Evolutionary conservation across 2,113 vertebrate species (phyloP).

Genomic region (Lates calcarifer): DNA sequence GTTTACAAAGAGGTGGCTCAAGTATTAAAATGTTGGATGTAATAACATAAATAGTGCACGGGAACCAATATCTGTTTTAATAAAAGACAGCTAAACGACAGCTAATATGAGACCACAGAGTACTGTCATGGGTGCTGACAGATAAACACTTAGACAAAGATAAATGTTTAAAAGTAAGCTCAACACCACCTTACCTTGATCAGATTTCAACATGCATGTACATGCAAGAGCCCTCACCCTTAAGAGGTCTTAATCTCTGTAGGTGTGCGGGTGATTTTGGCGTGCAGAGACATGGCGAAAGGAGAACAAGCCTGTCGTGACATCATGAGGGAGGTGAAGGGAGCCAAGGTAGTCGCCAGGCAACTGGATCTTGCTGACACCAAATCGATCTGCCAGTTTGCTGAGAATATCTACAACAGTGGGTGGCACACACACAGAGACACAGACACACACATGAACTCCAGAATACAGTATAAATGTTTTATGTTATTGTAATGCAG

Average conservation of each 20-base stretch:
- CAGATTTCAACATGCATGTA: constrained; percentile 13
- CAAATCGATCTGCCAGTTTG: constrained; percentile 84
- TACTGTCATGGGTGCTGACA: background rate
- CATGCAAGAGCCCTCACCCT: constrained; percentile 7
- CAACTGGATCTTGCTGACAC: constrained; percentile 83
- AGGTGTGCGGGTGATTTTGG: constrained; percentile 83
- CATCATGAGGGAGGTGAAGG: constrained; percentile 74
- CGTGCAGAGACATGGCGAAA: constrained; percentile 80
- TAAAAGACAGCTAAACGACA: background rate
- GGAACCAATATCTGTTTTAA: background rate
- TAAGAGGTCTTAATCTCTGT: background rate
- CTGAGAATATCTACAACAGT: constrained; percentile 83
- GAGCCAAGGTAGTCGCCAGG: constrained; percentile 73
- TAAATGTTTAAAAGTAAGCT: constrained; percentile 6
- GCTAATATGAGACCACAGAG: background rate
- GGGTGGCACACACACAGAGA: constrained; percentile 27
- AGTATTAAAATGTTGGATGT: constrained; percentile 3
- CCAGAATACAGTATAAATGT: background rate
- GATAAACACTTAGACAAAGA: background rate
- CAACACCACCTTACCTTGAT: background rate
- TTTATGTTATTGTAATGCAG: background rate
- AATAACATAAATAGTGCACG: background rate
- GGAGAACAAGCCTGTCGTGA: constrained; percentile 78
- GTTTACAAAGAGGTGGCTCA: constrained; percentile 15
- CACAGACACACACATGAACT: background rate